Percentiles rank a stretch among this genome's conserved stretches.
phyloP scores from a whole-genome alignment of 1,140 invertebrate genomes.

The Drosophila parabipectinata region DNA sequence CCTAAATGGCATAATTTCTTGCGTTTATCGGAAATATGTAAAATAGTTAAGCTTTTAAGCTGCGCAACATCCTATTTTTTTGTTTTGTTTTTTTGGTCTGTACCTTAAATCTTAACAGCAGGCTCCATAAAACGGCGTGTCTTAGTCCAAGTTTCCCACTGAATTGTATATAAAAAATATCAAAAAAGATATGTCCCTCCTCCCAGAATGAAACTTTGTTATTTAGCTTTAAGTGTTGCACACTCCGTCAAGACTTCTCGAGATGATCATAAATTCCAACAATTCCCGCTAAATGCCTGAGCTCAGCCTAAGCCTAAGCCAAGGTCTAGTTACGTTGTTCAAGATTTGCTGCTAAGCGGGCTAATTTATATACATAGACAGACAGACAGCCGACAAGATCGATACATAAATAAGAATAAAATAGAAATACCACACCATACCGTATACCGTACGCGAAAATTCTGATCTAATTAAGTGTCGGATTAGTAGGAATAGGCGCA shows the following conservation, averaged over 20 bases:
- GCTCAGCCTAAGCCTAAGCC: slow-evolving; percentile 30
- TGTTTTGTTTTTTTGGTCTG: background rate
- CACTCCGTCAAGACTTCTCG: slow-evolving; percentile 68
- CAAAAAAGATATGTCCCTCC: slow-evolving; percentile 9
- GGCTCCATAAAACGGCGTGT: slow-evolving; percentile 56
- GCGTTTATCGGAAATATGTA: slow-evolving; percentile 58
- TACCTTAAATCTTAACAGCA: background rate
- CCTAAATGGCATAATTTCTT: slow-evolving; percentile 7
- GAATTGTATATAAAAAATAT: slow-evolving; percentile 49
- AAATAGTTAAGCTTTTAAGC: slow-evolving; percentile 52
- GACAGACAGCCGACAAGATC: slow-evolving; percentile 39
- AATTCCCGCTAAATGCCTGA: slow-evolving; percentile 30
- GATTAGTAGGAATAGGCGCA: slow-evolving; percentile 20
- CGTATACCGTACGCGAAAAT: slow-evolving; percentile 41
- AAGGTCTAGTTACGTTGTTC: slow-evolving; percentile 45
- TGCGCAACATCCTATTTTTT: slow-evolving; percentile 27
- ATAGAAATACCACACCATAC: slow-evolving; percentile 44
- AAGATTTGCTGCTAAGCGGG: slow-evolving; percentile 45
- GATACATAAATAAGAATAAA: slow-evolving; percentile 46
- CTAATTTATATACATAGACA: slow-evolving; percentile 14
- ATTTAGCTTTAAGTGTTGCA: slow-evolving; percentile 80
- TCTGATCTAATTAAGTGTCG: slow-evolving; percentile 65
- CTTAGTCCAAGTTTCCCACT: slow-evolving; percentile 47
- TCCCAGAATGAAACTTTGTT: slow-evolving; percentile 66
- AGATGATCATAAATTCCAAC: slow-evolving; percentile 43